phyloP scores from a whole-genome alignment of 1,140 invertebrate species.

The Drosophila busckii region DNA sequence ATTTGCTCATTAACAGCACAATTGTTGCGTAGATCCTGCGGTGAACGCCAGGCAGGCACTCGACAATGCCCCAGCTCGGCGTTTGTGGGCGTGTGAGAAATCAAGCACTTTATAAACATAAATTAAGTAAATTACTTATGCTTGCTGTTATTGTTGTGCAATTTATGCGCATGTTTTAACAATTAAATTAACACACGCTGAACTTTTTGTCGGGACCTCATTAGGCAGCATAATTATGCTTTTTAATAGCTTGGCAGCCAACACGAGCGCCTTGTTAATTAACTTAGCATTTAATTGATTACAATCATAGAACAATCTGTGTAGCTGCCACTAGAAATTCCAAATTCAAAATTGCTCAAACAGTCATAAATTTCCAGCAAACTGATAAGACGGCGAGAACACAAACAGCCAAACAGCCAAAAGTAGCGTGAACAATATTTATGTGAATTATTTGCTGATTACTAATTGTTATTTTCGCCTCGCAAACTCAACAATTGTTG shows the following conservation, averaged over 20 bases:
- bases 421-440: slow-evolving; percentile 53
- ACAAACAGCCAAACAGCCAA: slow-evolving; percentile 4
- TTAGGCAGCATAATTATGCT: slow-evolving; percentile 61
- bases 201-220: slow-evolving; percentile 48
- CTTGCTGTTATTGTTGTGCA: no score
- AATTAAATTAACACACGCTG: slow-evolving; percentile 40
- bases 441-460: slow-evolving; percentile 51
- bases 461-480: slow-evolving; percentile 44
- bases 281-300: slow-evolving; percentile 22
- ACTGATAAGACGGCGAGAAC: slow-evolving; percentile 21
- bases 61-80: neutral
- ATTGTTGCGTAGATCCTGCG: slow-evolving; percentile 62
- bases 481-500: slow-evolving; percentile 4
- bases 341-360: slow-evolving; percentile 7
- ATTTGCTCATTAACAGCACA: slow-evolving; percentile 71
- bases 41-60: slow-evolving; percentile 22
- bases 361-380: slow-evolving; percentile 18
- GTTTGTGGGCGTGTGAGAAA: slow-evolving; percentile 56
- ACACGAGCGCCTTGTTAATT: slow-evolving; percentile 9
- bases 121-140: no score
- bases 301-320: slow-evolving; percentile 18
- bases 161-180: slow-evolving; percentile 38
- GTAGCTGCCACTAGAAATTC: neutral
- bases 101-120: slow-evolving; percentile 34
- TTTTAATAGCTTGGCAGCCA: slow-evolving; percentile 20